Conservation (phyloP, 2,113 vertebrate genomes). For the Sitta europaea region DNA sequence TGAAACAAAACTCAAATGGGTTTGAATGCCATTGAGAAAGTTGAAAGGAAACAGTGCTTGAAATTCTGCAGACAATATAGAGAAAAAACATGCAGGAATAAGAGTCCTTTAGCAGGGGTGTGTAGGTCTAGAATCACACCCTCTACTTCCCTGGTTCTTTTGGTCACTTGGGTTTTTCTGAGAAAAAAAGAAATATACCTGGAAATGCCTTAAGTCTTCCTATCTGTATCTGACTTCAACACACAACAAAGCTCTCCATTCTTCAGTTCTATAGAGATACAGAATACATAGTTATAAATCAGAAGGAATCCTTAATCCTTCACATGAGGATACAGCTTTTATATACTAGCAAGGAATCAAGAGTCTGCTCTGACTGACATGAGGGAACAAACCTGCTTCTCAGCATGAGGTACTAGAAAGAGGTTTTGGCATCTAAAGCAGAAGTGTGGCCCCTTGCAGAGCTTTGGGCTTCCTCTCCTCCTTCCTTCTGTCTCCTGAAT, state of each 20-base stretch:
- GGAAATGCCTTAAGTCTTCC: background rate
- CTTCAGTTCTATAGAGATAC: background rate
- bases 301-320: background rate
- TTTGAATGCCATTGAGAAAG: background rate
- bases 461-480: background rate
- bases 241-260: background rate
- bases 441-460: background rate
- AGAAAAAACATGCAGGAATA: background rate
- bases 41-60: background rate
- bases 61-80: background rate
- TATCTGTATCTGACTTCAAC: background rate
- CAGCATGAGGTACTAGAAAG: background rate
- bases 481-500: background rate
- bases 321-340: background rate
- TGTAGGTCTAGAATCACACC: rapidly evolving
- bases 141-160: background rate
- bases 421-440: background rate
- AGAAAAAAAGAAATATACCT: background rate
- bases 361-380: background rate
- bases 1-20: background rate
- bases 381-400: background rate
- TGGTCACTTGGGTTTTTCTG: background rate
- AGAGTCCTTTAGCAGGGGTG: background rate
- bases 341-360: background rate
- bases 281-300: background rate